Base-by-base conservation (phyloP, 2,797 vertebrate genomes). In the Sebastes steindachneri region DNA sequence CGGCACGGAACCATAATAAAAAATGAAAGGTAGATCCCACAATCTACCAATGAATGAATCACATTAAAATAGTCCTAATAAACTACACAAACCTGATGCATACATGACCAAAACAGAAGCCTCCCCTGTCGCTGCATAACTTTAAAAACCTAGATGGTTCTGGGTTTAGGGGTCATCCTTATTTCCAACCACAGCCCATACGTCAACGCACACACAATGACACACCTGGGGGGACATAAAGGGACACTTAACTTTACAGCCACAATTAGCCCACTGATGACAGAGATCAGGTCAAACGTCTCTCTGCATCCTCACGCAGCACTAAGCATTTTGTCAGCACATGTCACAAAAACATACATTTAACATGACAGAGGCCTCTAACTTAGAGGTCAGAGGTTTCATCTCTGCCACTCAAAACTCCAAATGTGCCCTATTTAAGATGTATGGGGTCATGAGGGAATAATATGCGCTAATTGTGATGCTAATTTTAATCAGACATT, bases 201-300 rank as follows among this genome's bases (percentile, higher is more conserved):
- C 1, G 1, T 59, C 23, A 55, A 9, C 31, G 14, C 74, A 59
- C 48, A 86, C 80, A 73, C 51, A 66, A 48, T 71, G 90, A 80
- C 79, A 84, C 59, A 77, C 59, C 31, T 25, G 12, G 28, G 26
- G 26, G n/a, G 60, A 71, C 45, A 72, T 64, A 3, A 14, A 41
- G 51, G 15, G n/a, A 72, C 48, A 51, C 21, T 80, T 85, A 62
- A 35, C 76, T 91, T 81, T 45, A 63, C 64, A 76, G 58, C 51
- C 74, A 62, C 68, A 83, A 91, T 87, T 79, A 82, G 59, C 67
- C 28, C 68, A 33, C 48, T 23, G 10, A 74, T 88, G 90, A 83
- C 89, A 91, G 83, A 82, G 91, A 91, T 79, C 79, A 89, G 94
- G 93, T 92, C 92, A 93, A 87, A 84, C n/a, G 85, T 93, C 84